Evolutionary conservation across 2,888 invertebrate genomes (phyloP).

Genomic region (Caenorhabditis doughertyi): DNA sequence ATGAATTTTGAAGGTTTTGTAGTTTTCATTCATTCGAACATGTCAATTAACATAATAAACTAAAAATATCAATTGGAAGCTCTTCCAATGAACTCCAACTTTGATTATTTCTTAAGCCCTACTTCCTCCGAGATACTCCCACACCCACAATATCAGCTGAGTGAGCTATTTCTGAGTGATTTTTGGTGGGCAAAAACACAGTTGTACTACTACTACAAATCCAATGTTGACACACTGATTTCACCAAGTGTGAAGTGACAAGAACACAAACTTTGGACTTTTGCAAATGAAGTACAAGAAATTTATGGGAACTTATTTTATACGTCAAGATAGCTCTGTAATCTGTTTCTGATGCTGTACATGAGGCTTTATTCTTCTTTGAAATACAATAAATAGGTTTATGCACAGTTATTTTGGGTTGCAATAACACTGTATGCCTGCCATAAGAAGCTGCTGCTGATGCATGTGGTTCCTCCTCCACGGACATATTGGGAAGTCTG

Average conservation of each 20-base stretch:
- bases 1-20: no score
- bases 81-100: no score
- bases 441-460: constrained; percentile 87
- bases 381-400: neutral
- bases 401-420: constrained; percentile 65
- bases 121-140: neutral
- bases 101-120: no score
- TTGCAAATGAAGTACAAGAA: neutral
- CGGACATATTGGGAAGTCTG: constrained; percentile 89
- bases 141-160: constrained; percentile 82
- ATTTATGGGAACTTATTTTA: no score
- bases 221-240: constrained; percentile 40
- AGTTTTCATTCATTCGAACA: no score
- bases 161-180: constrained; percentile 93
- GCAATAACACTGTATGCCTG: constrained; percentile 85
- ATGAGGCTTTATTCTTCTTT: neutral
- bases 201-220: constrained; percentile 59
- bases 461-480: constrained; percentile 92
- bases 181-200: constrained; percentile 84
- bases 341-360: no score
- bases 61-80: no score
- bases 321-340: no score
- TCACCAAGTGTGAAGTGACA: constrained; percentile 42
- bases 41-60: no score
- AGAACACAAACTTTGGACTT: constrained; percentile 22